Percentiles rank a stretch among this genome's conserved stretches.
Conservation (phyloP, 2,888 invertebrate species). For the Cyclophora albipunctata region DNA sequence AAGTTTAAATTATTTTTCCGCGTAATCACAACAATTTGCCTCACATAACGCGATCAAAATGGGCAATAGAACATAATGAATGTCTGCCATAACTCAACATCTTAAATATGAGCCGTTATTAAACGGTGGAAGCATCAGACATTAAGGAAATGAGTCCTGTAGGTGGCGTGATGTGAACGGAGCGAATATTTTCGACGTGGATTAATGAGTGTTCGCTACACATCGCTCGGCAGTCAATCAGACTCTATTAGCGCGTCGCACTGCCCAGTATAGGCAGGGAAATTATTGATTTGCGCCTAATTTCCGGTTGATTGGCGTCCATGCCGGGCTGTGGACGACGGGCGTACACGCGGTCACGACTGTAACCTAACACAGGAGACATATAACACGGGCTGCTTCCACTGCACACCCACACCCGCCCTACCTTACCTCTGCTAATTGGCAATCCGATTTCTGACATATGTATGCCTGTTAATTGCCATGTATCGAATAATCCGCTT, state of each 20-base stretch:
- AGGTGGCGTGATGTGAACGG: slow-evolving; percentile 13
- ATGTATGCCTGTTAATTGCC: too few relatives aligned
- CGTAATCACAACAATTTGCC: too few relatives aligned
- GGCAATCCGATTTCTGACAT: slow-evolving; percentile 4
- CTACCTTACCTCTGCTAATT: slow-evolving; percentile 4
- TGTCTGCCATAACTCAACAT: too few relatives aligned
- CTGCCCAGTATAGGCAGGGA: slow-evolving; percentile 49
- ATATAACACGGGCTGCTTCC: not conserved
- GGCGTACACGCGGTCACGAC: slow-evolving; percentile 53
- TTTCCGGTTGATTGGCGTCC: slow-evolving; percentile 55
- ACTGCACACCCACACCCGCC: not conserved
- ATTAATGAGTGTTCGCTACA: slow-evolving; percentile 17
- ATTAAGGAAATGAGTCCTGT: slow-evolving; percentile 15
- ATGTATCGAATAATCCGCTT: too few relatives aligned
- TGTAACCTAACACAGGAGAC: slow-evolving; percentile 27
- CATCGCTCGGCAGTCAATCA: slow-evolving; percentile 47
- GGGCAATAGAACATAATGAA: too few relatives aligned
- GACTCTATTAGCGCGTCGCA: slow-evolving; percentile 44
- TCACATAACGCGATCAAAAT: too few relatives aligned
- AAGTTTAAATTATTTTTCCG: too few relatives aligned
- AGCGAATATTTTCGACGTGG: slow-evolving; percentile 20
- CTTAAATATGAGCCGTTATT: too few relatives aligned
- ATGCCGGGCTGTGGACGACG: slow-evolving; percentile 37
- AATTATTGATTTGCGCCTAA: slow-evolving; percentile 70
- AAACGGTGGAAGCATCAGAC: not conserved